phyloP scores from a whole-genome alignment of 2,797 vertebrate species.

The Enteromius afrohamiltoni region DNA sequence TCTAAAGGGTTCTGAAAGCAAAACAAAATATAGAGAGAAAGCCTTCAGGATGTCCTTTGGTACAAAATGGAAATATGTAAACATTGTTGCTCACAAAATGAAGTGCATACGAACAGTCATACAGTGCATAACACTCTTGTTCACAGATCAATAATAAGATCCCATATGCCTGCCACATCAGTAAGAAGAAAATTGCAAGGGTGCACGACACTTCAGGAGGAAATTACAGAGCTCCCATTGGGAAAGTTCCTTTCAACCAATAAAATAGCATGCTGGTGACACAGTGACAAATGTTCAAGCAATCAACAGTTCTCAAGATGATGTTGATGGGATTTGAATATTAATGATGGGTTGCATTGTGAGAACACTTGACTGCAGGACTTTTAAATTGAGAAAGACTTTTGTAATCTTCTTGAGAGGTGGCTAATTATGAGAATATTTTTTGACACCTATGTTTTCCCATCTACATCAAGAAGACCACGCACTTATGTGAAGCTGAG shows the following conservation, averaged over 20 bases:
- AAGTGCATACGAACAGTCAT: too few relatives aligned
- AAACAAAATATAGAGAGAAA: not conserved
- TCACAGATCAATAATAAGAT: constrained; percentile 8
- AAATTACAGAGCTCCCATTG: constrained; percentile 22
- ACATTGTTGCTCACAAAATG: not conserved
- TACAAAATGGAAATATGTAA: not conserved
- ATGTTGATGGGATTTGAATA: not conserved
- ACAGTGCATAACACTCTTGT: not conserved
- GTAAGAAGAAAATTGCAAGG: not conserved
- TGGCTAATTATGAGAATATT: not conserved
- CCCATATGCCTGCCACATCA: not conserved
- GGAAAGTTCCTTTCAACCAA: constrained; percentile 2
- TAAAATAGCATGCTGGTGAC: not conserved
- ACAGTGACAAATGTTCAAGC: not conserved
- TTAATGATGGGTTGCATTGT: not conserved
- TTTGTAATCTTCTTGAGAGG: not conserved
- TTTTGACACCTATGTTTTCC: not conserved
- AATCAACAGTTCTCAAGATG: not conserved
- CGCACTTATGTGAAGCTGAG: not conserved
- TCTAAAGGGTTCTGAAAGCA: not conserved
- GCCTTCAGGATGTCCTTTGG: not conserved
- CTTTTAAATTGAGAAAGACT: not conserved
- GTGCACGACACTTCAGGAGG: not conserved
- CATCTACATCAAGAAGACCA: not conserved
- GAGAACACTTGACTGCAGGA: not conserved